Percentiles rank a stretch among this genome's conserved stretches.
These are phyloP conservation scores for Sebastes alutus DNA, from an alignment of 2,797 vertebrate genomes.

Conservation along the genomic window DNA sequence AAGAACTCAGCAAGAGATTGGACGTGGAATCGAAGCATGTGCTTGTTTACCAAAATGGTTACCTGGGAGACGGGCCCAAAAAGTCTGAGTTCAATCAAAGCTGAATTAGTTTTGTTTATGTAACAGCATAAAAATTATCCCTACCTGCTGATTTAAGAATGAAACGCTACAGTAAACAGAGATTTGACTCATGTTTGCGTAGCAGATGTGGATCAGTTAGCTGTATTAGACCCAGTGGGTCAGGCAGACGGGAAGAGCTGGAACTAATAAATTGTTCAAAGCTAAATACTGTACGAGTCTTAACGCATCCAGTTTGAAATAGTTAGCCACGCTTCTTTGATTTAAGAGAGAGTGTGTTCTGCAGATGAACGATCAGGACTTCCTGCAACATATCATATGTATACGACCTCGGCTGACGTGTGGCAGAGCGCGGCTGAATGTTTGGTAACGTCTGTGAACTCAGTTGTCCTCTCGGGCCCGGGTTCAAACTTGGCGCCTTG, in stretches of 20 bases:
- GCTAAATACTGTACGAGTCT: slow-evolving; percentile 35
- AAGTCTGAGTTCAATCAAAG: slow-evolving; percentile 52
- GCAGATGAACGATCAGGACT: slow-evolving; percentile 43
- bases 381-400: slow-evolving; percentile 35
- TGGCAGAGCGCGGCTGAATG: slow-evolving; percentile 14
- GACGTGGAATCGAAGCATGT: slow-evolving; percentile 34
- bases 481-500: slow-evolving; percentile 31
- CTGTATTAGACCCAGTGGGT: slow-evolving; percentile 32
- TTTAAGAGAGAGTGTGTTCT: slow-evolving; percentile 34
- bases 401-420: slow-evolving; percentile 30
- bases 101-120: slow-evolving; percentile 48
- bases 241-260: slow-evolving; percentile 48
- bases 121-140: slow-evolving; percentile 41
- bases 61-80: slow-evolving; percentile 46
- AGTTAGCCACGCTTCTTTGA: slow-evolving; percentile 19
- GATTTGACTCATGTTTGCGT: slow-evolving; percentile 46
- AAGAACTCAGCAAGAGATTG: slow-evolving; percentile 48
- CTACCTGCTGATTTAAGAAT: slow-evolving; percentile 45
- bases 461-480: slow-evolving; percentile 1
- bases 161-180: slow-evolving; percentile 48
- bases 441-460: slow-evolving; percentile 9
- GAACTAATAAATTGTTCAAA: slow-evolving; percentile 57
- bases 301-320: slow-evolving; percentile 15
- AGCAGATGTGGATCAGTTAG: slow-evolving; percentile 53
- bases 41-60: slow-evolving; percentile 64